Conservation (phyloP, 2,888 invertebrate species). For the Sphaerophoria rueppellii region DNA sequence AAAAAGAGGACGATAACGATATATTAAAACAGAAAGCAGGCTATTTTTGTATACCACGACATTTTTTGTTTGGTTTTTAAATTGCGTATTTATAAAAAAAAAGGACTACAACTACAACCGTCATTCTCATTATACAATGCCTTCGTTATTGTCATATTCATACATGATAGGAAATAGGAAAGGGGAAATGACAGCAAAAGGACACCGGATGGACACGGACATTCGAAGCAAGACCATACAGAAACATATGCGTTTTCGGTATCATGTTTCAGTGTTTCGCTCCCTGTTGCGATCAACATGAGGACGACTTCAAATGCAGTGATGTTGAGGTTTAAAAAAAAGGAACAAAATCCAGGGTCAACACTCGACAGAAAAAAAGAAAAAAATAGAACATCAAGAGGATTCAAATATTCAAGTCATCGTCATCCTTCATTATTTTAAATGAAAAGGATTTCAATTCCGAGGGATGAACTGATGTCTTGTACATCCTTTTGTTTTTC, state of each 20-base stretch:
- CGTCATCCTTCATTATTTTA: not conserved
- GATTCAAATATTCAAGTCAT: not conserved
- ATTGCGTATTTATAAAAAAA: conserved; percentile 9
- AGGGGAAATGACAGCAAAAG: not conserved
- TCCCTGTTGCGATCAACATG: conserved; percentile 9
- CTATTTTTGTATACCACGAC: conserved; percentile 56
- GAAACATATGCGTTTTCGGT: conserved; percentile 21
- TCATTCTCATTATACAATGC: not conserved
- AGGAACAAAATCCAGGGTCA: not conserved
- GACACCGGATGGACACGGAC: conserved; percentile 26
- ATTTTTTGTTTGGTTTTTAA: conserved; percentile 1
- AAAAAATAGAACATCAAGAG: not conserved
- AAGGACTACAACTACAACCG: conserved; percentile 17
- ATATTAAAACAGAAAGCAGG: conserved; percentile 42
- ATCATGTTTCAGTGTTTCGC: conserved; percentile 7
- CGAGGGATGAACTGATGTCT: not conserved
- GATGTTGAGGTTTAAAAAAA: not conserved
- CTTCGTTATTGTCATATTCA: conserved; percentile 6
- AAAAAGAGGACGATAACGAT: not conserved
- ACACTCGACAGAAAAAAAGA: not conserved
- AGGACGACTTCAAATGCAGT: not conserved
- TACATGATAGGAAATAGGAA: not conserved
- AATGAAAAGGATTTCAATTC: conserved; percentile 3
- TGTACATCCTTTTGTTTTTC: not conserved
- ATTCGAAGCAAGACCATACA: not conserved